These are phyloP conservation scores for Syrmaticus mikado DNA, from an alignment of 2,113 vertebrate genomes.

Conservation along the genomic window DNA sequence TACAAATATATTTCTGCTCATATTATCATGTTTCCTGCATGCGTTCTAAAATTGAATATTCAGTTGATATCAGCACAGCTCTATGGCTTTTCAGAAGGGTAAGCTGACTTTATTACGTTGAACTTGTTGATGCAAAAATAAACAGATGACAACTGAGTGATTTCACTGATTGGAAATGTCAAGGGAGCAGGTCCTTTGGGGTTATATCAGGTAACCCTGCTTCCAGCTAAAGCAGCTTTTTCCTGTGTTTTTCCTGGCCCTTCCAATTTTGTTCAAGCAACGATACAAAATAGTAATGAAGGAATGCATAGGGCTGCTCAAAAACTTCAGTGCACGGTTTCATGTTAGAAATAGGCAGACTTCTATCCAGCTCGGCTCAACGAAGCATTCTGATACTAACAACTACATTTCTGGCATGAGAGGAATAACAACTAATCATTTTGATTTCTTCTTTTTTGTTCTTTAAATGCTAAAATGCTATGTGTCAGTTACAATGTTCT, in stretches of 20 bases:
- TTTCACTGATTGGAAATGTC: slow-evolving; percentile 42
- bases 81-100: not conserved
- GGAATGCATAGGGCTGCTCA: not conserved
- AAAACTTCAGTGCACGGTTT: not conserved
- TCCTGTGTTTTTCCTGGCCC: not conserved
- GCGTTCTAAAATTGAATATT: not conserved
- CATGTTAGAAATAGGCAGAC: not conserved
- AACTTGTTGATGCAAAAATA: slow-evolving; percentile 39
- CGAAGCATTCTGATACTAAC: not conserved
- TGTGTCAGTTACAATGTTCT: not conserved
- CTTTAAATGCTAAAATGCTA: not conserved
- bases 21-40: not conserved
- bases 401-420: slow-evolving; percentile 9
- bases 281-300: not conserved
- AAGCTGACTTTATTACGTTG: not conserved
- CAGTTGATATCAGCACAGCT: not conserved
- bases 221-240: not conserved
- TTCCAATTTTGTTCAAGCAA: not conserved
- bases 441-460: slow-evolving; percentile 21
- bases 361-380: not conserved
- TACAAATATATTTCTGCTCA: not conserved
- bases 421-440: not conserved
- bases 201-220: slow-evolving; percentile 46
- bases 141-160: slow-evolving; percentile 21
- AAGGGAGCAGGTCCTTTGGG: slow-evolving; percentile 28